Base-by-base conservation (phyloP, 92 coral and sea anemone genomes). In the Micromussa lordhowensis region DNA sequence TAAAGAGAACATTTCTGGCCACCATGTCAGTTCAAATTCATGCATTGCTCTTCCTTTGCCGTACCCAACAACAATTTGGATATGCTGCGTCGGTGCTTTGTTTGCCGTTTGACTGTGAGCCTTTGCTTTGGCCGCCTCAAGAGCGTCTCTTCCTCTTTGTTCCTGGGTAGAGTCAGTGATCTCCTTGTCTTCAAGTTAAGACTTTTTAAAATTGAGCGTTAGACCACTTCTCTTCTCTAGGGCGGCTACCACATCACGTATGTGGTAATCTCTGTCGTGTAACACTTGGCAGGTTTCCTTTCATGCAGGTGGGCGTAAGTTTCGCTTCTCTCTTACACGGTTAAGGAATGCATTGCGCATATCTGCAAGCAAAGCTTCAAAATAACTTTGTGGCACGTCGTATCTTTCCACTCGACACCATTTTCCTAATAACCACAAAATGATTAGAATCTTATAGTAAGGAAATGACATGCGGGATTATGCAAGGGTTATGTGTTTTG, bases 21-120 rank as follows among this genome's bases (percentile, higher is more conserved):
- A 90, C 92, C 92, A 90, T 22, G 84, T 78, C 13, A 90, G 31
- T 79, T 77, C 92, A 22, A 85, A 70, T 29, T 90, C 89, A 58
- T 40, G 12, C 75, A 21, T 28, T 12, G 75, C 75, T 30, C 75
- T 69, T 54, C 92, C 89, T 44, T 90, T 82, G 21, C 92, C 92
- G 73, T 4, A 66, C 30, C 92, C 92, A 6, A 90, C 82, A 14
- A 84, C 81, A 17, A 90, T 85, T 75, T 85, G 75, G 54, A 55
- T 58, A 61, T 34, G 74, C 40, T 36, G 17, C 13, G 82, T 85
- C 24, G 83, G 83, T 18, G 71, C 19, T 53, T 30, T 57, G 21
- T 14, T 32, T 28, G 83, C n/a, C 30, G 19, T 53, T 19, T 3
- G 18, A 44, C 32, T 36, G 54, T 51, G 84, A 64, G 34, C 75